Conservation (phyloP, 1,140 invertebrate genomes). For the Coenobita brevimanus region DNA sequence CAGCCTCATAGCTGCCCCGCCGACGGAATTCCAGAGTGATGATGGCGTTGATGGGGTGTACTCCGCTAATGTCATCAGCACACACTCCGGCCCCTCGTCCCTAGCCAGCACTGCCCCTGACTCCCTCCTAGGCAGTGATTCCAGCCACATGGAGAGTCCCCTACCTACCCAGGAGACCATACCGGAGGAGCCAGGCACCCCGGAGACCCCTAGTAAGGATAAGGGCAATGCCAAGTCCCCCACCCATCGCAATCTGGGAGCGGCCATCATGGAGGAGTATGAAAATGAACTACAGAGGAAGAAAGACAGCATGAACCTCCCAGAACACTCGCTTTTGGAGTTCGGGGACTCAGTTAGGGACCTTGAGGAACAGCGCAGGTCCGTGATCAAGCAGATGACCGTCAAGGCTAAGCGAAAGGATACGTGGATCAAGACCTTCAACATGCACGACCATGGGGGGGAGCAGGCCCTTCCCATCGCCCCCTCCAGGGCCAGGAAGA, state of each 20-base stretch:
- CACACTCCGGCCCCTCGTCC: slow-evolving; percentile 62
- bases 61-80: slow-evolving; percentile 48
- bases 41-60: slow-evolving; percentile 63
- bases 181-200: slow-evolving; percentile 1
- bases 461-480: slow-evolving; percentile 41
- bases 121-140: neutral
- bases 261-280: slow-evolving; percentile 70
- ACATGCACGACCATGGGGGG: slow-evolving; percentile 46
- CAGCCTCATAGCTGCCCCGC: slow-evolving; percentile 61
- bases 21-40: slow-evolving; percentile 39
- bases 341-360: slow-evolving; percentile 70
- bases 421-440: slow-evolving; percentile 70
- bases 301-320: slow-evolving; percentile 68
- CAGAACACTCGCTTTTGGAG: slow-evolving; percentile 70
- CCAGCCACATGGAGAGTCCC: neutral
- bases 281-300: slow-evolving; percentile 68
- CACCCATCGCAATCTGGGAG: slow-evolving; percentile 65
- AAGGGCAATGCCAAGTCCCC: neutral
- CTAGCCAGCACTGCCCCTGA: slow-evolving; percentile 43
- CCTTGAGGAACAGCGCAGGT: slow-evolving; percentile 67
- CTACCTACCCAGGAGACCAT: slow-evolving; percentile 36
- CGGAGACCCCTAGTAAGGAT: neutral
- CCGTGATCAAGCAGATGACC: slow-evolving; percentile 70
- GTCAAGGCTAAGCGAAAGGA: slow-evolving; percentile 70
- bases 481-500: slow-evolving; percentile 46